These are phyloP conservation scores for Helicorthomorpha holstii DNA, from an alignment of 1,140 invertebrate genomes.

Conservation along the genomic window DNA sequence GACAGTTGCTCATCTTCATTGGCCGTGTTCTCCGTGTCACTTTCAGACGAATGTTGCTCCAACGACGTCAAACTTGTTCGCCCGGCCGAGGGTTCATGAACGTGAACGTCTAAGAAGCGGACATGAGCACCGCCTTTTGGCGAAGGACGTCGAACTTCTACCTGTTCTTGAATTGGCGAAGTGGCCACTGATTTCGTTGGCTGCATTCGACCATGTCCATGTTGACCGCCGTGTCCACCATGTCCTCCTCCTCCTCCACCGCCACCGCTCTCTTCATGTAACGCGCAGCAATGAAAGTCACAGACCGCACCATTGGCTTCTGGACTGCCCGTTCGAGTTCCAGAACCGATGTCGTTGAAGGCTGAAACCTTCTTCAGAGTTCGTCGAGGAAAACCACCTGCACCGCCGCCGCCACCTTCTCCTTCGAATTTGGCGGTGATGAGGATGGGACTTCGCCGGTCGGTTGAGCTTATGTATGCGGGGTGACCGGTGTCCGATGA, in stretches of 20 bases:
- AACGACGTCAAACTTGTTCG: too few relatives aligned
- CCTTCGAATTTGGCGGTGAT: conserved; percentile 60
- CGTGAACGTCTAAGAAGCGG: conserved; percentile 44
- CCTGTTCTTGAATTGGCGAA: conserved; percentile 63
- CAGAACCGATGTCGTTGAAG: conserved; percentile 13
- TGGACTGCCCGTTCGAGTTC: conserved; percentile 30
- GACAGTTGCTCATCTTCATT: conserved; percentile 53
- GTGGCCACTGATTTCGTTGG: conserved; percentile 79
- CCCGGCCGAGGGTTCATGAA: background rate
- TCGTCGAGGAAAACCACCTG: background rate
- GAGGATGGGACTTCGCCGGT: conserved; percentile 32
- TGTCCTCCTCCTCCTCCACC: too few relatives aligned
- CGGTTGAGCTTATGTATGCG: conserved; percentile 21
- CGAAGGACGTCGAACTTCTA: conserved; percentile 10
- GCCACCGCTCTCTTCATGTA: conserved; percentile 78
- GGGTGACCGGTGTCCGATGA: background rate
- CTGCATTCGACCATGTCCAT: too few relatives aligned
- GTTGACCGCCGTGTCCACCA: too few relatives aligned
- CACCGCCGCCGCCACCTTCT: conserved; percentile 19
- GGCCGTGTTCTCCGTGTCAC: conserved; percentile 78
- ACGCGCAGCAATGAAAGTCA: conserved; percentile 84
- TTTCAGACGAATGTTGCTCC: conserved; percentile 41
- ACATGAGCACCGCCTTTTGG: conserved; percentile 33
- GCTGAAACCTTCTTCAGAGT: conserved; percentile 15
- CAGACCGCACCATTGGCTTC: conserved; percentile 49